A percentile compares a stretch with the other conserved stretches of the same genome.
Conservation (phyloP, 2,113 vertebrate species). For the Rhombomys opimus region DNA sequence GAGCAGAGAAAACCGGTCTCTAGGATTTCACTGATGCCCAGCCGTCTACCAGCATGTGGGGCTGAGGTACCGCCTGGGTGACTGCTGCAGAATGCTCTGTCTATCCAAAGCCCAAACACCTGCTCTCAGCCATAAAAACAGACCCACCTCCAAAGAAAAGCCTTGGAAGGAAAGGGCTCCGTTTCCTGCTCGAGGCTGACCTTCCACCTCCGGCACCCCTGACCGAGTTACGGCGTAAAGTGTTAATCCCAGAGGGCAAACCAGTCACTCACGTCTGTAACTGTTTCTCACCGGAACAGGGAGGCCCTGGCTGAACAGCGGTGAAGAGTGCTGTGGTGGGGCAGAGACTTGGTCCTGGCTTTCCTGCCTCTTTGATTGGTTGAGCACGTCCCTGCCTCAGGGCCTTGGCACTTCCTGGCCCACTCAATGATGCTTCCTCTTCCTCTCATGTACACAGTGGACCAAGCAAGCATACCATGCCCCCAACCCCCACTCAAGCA, state of each 20-base stretch:
- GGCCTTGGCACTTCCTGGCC: neutral
- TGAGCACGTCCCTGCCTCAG: neutral
- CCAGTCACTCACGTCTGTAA: neutral
- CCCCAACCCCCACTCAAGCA: neutral
- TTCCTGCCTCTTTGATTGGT: neutral
- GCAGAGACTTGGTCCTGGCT: neutral
- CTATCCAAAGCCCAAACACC: neutral
- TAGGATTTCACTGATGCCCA: neutral
- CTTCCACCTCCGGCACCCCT: neutral
- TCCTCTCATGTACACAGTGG: neutral
- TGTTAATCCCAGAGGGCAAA: neutral
- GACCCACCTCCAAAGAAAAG: no score
- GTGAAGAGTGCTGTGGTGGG: neutral
- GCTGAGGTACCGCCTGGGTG: neutral
- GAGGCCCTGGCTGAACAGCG: neutral
- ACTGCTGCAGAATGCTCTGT: no score
- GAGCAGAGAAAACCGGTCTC: neutral
- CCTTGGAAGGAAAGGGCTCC: neutral
- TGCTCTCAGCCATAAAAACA: neutral
- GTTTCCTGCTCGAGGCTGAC: neutral
- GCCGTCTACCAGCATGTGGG: neutral
- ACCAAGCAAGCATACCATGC: rapidly evolving
- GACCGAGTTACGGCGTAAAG: neutral
- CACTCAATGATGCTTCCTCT: no score
- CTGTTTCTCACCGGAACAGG: neutral